Evolutionary conservation across 2,113 vertebrate genomes (phyloP), one percentile per base, ranked within the genome.

Genomic region (Tamias sibiricus): DNA sequence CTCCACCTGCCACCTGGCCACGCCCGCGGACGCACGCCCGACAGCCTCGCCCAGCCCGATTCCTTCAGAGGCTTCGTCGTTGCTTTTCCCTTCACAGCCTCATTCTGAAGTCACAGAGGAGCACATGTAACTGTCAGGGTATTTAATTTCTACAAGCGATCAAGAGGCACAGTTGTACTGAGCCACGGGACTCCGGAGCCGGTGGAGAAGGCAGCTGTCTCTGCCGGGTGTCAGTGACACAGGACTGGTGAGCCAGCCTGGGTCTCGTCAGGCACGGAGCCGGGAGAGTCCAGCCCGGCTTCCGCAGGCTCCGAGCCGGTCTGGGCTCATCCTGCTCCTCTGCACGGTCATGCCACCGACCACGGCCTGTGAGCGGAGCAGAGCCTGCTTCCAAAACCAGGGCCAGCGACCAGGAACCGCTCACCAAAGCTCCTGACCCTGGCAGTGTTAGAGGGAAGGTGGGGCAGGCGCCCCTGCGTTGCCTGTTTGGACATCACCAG

Each of bases 181-280:
- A 83, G 93, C 97, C 95, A 24, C 0, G 42, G 11, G 28, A 54
- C 2, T 71, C 79, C 74, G 68, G 96, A 75, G 91, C 89, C 89
- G 95, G 79, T 26, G 91, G 69, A 0, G 32, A 30, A 64, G 87
- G 93, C 80, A 97, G 94, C 91, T 96, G 88, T 90, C 87, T 97
- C 97, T 95, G 94, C 66, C 95, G 97, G 97, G 96, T 95, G 96
- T 97, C 97, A 92, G 80, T 94, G 90, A 80, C 22, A 96, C 97
- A 75, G 83, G 91, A 86, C 82, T 95, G 59, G 16, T 35, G 8
- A 74, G n/a, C 37, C 77, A 40, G 47, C 35, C 8, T 0, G 9
- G 32, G 6, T 5, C 69, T 30, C 30, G 26, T 8, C 1, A 2
- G 1, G 37, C 24, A 42, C 1, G 11, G 16, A 69, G 35, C 0